These are phyloP conservation scores for Watsonalla cultraria DNA, from an alignment of 2,888 invertebrate genomes.

Conservation along the genomic window DNA sequence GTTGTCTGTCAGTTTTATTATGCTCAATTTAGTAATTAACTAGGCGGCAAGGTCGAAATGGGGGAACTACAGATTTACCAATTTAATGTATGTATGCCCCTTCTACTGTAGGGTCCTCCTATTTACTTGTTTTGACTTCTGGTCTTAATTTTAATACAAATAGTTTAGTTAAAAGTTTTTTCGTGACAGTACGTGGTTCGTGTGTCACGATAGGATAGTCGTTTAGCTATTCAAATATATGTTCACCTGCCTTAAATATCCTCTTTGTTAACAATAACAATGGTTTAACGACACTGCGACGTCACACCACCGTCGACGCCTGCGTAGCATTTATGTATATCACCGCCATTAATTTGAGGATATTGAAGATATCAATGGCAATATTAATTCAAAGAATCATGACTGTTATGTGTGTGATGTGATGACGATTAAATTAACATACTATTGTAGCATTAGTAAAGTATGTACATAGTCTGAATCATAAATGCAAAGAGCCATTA, in stretches of 20 bases:
- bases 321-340: neutral
- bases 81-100: neutral
- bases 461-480: too few species aligned
- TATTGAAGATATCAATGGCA: neutral
- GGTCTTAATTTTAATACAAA: too few species aligned
- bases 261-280: neutral
- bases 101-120: neutral
- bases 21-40: slow-evolving; percentile 5
- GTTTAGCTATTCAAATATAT: slow-evolving; percentile 1
- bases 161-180: neutral
- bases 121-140: too few species aligned
- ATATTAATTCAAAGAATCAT: neutral
- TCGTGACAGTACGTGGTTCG: neutral
- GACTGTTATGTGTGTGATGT: neutral
- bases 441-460: too few species aligned
- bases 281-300: neutral
- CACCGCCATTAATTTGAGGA: neutral
- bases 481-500: too few species aligned
- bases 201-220: neutral
- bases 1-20: neutral
- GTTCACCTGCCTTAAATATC: neutral
- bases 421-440: too few species aligned
- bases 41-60: slow-evolving; percentile 16
- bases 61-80: slow-evolving; percentile 6
- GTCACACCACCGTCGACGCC: neutral